Evolutionary conservation across 2,113 vertebrate species (phyloP), one percentile per base, ranked within the genome.

Genomic region (Paraplagusia blochii): DNA sequence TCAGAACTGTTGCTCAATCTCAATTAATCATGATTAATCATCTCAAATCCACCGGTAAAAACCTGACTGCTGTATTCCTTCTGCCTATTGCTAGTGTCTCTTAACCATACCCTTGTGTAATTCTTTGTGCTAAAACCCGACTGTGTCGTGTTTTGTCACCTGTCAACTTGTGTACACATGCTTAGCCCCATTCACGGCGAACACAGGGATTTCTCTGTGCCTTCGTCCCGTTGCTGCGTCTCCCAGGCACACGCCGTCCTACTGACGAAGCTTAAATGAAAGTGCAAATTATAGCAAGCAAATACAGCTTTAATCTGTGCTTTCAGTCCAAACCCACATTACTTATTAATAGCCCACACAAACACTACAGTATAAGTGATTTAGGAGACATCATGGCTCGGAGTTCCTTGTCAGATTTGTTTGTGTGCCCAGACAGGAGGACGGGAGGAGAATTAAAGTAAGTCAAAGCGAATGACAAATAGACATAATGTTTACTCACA

Each of bases 141-240:
- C 63, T 51, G 1, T 46, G 44, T 40, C 33, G 49, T 56, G 17
- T 58, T 53, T 71, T 80, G 80, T 79, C 70, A 76, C 77, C 77
- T 82, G 76, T 52, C 1, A 44, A 44, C 60, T 72, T 81, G 81
- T 86, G 84, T 80, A 83, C 73, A 84, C 78, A 75, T 69, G 62
- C 69, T 66, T 74, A 81, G 58, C 59, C 69, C 69, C 77, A 69
- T 79, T 80, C 79, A 79, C 65, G 66, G 66, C 70, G 79, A 81
- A 83, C 80, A 77, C 68, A 75, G 77, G 72, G 76, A 76, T 76
- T 85, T 81, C 56, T 79, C 78, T 79, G 74, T 79, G 82, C 73
- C 55, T 69, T 64, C 84, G 82, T 87, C 79, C 77, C 84, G 67
- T 76, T 74, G 54, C 71, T 18, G 53, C 59, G 64, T 65, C 76